Evolutionary conservation across 2,888 invertebrate species (phyloP).

Genomic region (Crematogaster levior): DNA sequence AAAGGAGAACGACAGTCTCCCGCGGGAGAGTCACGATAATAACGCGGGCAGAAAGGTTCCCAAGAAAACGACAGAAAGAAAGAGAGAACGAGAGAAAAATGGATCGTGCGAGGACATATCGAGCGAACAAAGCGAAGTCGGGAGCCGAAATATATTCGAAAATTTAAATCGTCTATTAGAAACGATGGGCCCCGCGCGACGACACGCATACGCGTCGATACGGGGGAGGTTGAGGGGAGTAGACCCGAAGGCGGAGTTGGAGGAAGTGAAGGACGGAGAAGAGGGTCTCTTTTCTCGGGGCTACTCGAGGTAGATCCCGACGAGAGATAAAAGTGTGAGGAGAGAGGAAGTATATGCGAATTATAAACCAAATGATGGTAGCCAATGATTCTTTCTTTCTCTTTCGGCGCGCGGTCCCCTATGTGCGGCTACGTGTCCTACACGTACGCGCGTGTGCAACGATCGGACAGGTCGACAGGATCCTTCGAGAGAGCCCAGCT

Average conservation of each 20-base stretch:
- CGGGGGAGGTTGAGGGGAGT: conserved; percentile 61
- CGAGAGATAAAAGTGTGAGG: conserved; percentile 76
- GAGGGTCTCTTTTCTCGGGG: conserved; percentile 65
- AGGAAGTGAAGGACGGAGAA: conserved; percentile 62
- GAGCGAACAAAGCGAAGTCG: conserved; percentile 68
- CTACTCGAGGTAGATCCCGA: conserved; percentile 77
- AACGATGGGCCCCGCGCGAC: conserved; percentile 74
- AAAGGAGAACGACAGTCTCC: conserved; percentile 61
- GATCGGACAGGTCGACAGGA: conserved; percentile 70
- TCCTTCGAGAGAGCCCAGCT: conserved; percentile 76
- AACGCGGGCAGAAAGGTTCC: conserved; percentile 61
- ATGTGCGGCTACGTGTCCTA: conserved; percentile 44
- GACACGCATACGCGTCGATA: conserved; percentile 73
- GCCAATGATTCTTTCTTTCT: conserved; percentile 68
- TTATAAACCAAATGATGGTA: conserved; percentile 80
- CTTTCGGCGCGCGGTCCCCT: conserved; percentile 41
- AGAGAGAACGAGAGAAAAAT: conserved; percentile 50
- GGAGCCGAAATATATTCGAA: conserved; percentile 80
- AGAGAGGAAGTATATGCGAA: conserved; percentile 74
- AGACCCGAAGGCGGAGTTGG: conserved; percentile 58
- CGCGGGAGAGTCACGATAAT: conserved; percentile 70
- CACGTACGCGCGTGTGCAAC: conserved; percentile 59
- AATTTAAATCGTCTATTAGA: conserved; percentile 83
- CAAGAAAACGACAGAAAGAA: conserved; percentile 42
- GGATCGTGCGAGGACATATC: conserved; percentile 50